phyloP scores from a whole-genome alignment of 2,888 invertebrate genomes.

The Apantesis nais region DNA sequence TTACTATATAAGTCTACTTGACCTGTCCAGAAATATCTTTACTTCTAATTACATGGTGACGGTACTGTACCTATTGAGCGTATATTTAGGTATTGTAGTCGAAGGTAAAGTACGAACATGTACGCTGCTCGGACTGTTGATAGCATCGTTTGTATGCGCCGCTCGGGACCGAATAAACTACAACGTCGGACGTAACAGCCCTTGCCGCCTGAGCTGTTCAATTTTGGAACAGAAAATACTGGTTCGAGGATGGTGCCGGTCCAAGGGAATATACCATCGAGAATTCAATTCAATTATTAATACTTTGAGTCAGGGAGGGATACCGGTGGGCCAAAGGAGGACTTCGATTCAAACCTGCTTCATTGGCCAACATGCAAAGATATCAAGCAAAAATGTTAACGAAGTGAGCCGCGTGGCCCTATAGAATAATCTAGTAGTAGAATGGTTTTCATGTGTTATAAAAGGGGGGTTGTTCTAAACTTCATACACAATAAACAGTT shows the following conservation, averaged over 20 bases:
- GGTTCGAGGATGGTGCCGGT: background rate
- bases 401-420: too few species aligned
- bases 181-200: background rate
- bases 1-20: background rate
- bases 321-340: too few species aligned
- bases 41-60: background rate
- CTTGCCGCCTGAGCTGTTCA: background rate
- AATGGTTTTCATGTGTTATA: too few species aligned
- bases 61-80: background rate
- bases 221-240: slow-evolving; percentile 1
- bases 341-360: too few species aligned
- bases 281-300: too few species aligned
- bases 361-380: too few species aligned
- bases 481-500: too few species aligned
- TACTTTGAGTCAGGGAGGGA: too few species aligned
- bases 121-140: background rate
- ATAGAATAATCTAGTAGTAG: too few species aligned
- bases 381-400: too few species aligned
- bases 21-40: background rate
- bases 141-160: slow-evolving; percentile 21
- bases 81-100: slow-evolving; percentile 8
- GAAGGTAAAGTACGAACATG: background rate
- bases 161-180: slow-evolving; percentile 8
- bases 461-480: too few species aligned
- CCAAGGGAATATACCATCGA: background rate